These are phyloP conservation scores for Tetramorium parvispinum DNA, from an alignment of 1,140 invertebrate genomes.

Conservation along the genomic window DNA sequence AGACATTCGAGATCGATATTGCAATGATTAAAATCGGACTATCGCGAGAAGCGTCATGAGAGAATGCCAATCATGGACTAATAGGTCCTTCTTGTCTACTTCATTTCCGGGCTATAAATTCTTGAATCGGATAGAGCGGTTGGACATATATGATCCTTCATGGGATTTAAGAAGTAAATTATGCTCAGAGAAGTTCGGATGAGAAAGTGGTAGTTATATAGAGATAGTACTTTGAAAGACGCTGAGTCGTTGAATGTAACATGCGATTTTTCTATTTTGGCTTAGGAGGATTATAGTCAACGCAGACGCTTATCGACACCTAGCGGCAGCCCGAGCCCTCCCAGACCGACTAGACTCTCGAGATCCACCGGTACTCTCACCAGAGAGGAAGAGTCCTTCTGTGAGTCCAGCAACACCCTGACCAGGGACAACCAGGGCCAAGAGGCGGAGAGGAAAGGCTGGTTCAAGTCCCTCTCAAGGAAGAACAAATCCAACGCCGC, in stretches of 20 bases:
- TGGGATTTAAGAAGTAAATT: constrained; percentile 4
- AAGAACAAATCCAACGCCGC: constrained; percentile 86
- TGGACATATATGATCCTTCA: background rate
- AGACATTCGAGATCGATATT: background rate
- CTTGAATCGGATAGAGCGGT: background rate
- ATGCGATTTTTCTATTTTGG: constrained; percentile 61
- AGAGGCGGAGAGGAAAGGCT: constrained; percentile 85
- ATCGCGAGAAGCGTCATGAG: background rate
- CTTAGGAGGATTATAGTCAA: constrained; percentile 88
- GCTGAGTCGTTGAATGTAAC: constrained; percentile 33
- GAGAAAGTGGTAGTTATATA: constrained; percentile 29
- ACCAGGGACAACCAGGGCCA: constrained; percentile 80
- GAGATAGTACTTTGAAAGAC: constrained; percentile 21
- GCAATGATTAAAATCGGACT: background rate
- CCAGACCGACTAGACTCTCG: constrained; percentile 81
- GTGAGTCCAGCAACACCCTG: constrained; percentile 79
- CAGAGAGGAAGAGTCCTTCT: constrained; percentile 80
- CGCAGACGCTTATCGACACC: constrained; percentile 90
- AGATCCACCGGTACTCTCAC: constrained; percentile 83
- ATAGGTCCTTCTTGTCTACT: background rate
- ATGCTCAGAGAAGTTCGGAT: background rate
- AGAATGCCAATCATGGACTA: background rate
- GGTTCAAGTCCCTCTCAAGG: constrained; percentile 89
- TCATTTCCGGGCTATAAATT: constrained; percentile 23
- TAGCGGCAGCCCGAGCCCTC: constrained; percentile 89